phyloP scores from a whole-genome alignment of 1,140 invertebrate genomes.

The Aphelinus certus region DNA sequence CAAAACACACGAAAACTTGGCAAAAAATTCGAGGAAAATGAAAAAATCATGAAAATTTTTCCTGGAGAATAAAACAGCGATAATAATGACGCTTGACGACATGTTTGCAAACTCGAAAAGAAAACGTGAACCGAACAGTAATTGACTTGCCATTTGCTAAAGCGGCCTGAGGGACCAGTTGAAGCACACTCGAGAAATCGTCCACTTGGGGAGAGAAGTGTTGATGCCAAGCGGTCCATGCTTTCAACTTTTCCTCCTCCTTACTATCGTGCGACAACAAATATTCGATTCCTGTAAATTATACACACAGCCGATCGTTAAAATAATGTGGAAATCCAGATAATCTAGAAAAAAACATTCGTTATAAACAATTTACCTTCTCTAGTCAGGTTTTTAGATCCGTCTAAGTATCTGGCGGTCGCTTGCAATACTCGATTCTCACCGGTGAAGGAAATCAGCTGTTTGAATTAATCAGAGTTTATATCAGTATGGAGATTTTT shows the following conservation, averaged over 20 bases:
- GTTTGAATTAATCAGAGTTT: conserved; percentile 51
- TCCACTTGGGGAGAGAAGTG: conserved; percentile 47
- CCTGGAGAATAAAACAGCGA: no score
- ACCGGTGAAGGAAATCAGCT: conserved; percentile 78
- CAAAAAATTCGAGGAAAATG: no score
- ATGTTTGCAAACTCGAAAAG: no score
- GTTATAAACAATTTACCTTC: conserved; percentile 43
- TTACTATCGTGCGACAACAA: conserved; percentile 43
- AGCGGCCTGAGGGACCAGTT: conserved; percentile 67
- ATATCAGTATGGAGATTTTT: no score
- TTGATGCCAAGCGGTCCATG: conserved; percentile 54
- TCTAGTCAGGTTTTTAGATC: conserved; percentile 39
- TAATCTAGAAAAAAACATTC: no score
- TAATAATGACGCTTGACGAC: no score
- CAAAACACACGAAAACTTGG: no score
- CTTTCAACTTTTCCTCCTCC: conserved; percentile 43
- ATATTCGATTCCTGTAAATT: conserved; percentile 47
- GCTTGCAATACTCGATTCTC: conserved; percentile 66
- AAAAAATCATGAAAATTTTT: no score
- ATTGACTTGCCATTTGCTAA: conserved; percentile 66
- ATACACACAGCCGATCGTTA: background rate
- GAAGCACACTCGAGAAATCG: conserved; percentile 66
- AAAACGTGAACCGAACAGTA: no score
- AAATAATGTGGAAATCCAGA: no score
- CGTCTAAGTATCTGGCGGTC: conserved; percentile 22